Evolutionary conservation across 2,797 vertebrate genomes (phyloP).

Genomic region (Falco rusticolus): DNA sequence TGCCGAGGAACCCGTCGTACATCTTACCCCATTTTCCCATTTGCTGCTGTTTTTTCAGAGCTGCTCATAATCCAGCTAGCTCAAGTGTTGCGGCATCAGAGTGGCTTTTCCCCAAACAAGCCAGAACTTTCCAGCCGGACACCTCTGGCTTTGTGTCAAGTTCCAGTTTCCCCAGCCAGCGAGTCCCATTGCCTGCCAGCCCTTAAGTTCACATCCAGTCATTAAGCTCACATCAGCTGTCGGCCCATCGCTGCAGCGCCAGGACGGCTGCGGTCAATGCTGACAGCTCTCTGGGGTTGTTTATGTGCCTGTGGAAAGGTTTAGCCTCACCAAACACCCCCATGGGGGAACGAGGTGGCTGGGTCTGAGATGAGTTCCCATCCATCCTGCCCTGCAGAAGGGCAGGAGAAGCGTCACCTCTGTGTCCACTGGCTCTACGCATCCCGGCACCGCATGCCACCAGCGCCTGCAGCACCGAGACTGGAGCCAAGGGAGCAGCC

Average conservation of each 20-base stretch:
- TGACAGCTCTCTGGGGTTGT: background rate
- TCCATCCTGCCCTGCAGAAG: rapidly evolving
- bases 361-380: background rate
- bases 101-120: background rate
- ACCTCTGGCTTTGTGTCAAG: background rate
- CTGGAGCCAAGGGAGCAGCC: background rate
- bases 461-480: rapidly evolving
- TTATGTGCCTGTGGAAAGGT: background rate
- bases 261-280: background rate
- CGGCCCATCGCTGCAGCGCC: rapidly evolving
- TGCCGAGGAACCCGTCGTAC: rapidly evolving
- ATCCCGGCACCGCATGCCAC: rapidly evolving
- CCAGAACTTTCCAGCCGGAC: background rate
- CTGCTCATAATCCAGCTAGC: background rate
- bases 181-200: background rate
- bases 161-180: background rate
- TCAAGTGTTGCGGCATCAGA: background rate
- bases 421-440: background rate
- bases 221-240: background rate
- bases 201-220: background rate
- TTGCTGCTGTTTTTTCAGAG: background rate
- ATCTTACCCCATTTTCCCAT: background rate
- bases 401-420: background rate
- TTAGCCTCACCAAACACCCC: background rate
- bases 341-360: rapidly evolving